phyloP scores from a whole-genome alignment of 2,113 vertebrate species.

The Rallus limicola region DNA sequence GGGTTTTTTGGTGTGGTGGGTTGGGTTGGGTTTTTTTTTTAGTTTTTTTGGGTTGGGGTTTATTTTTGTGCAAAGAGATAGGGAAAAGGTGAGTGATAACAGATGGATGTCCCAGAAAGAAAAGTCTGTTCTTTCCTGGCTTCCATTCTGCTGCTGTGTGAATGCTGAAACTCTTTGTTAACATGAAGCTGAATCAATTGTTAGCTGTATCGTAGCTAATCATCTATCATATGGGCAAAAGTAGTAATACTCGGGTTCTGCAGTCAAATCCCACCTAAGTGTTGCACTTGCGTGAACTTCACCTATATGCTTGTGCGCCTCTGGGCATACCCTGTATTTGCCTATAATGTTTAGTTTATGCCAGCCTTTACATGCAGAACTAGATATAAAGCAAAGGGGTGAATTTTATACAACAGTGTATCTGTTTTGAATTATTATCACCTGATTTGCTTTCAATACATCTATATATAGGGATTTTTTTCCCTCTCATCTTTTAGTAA shows the following conservation, averaged over 20 bases:
- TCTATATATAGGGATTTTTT: not conserved
- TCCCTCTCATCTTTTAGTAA: not conserved
- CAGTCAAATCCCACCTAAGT: not conserved
- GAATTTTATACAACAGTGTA: not conserved
- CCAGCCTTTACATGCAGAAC: not conserved
- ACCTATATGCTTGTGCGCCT: accelerated
- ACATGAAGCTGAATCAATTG: constrained; percentile 23
- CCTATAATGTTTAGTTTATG: not conserved
- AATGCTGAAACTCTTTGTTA: constrained; percentile 55
- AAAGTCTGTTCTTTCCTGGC: not conserved
- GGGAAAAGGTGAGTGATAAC: not conserved
- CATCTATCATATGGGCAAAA: constrained; percentile 18
- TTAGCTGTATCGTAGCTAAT: not conserved
- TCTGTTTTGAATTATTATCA: not conserved
- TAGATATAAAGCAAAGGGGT: not conserved
- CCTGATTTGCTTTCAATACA: not conserved
- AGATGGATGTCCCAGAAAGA: constrained; percentile 4
- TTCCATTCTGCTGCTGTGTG: constrained; percentile 44
- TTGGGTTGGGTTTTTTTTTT: not conserved
- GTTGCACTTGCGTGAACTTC: not conserved
- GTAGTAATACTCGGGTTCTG: constrained; percentile 3
- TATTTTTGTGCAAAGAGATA: not conserved
- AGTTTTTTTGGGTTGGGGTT: not conserved
- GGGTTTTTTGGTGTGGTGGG: no score
- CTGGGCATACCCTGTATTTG: not conserved